Conservation (phyloP, 2,797 vertebrate genomes). For the Heterohyrax brucei region DNA sequence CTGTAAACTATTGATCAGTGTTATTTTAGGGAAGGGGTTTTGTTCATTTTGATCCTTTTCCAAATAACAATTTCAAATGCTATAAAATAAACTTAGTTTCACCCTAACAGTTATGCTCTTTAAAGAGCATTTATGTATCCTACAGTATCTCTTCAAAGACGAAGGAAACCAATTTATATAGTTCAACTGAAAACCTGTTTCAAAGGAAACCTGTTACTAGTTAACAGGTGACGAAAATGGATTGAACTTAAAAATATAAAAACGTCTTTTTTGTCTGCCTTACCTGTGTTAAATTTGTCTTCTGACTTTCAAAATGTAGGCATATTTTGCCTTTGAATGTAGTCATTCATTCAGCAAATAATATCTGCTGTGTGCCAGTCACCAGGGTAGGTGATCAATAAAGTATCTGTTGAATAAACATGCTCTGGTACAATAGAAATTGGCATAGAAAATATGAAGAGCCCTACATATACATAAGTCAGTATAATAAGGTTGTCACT, state of each 20-base stretch:
- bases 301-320: neutral
- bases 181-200: constrained; percentile 2
- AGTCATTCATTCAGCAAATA: neutral
- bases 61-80: constrained; percentile 50
- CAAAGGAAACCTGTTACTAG: neutral
- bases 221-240: neutral
- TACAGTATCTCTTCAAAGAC: constrained; percentile 11
- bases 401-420: no score
- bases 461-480: neutral
- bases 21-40: constrained; percentile 8
- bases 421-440: neutral
- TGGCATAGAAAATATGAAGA: neutral
- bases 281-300: constrained; percentile 25
- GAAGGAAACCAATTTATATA: neutral
- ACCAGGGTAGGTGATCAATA: neutral
- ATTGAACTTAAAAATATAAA: neutral
- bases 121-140: constrained; percentile 46
- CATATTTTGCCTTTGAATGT: neutral
- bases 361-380: neutral
- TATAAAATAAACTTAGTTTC: constrained; percentile 13
- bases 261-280: neutral
- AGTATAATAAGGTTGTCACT: neutral
- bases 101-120: constrained; percentile 13
- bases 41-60: constrained; percentile 31
- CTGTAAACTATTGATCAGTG: neutral